Evolutionary conservation across 2,888 invertebrate species (phyloP), one percentile per base, ranked within the genome.

Genomic region (Eupelmus urozonus): DNA sequence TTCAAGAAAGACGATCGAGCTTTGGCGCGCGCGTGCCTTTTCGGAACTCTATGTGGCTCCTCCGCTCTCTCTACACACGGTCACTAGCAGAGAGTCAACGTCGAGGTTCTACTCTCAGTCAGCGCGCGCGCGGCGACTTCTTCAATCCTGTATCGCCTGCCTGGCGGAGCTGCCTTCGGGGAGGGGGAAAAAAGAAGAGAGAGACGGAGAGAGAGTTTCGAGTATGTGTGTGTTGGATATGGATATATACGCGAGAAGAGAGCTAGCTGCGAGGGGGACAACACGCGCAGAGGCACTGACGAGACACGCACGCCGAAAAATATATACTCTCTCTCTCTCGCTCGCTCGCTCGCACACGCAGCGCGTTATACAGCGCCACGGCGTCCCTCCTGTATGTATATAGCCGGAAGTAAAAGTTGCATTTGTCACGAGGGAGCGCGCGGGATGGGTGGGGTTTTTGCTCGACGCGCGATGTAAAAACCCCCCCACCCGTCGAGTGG

Each of bases 371-470:
- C 49, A 42, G 45, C 59, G 67, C 85, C 85, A 82, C 85, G 83
- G 85, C 85, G 85, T 87, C 86, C 87, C n/a, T n/a, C n/a, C n/a
- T n/a, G n/a, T n/a, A n/a, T n/a, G n/a, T n/a, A n/a, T n/a, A 85
- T 84, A 86, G 85, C 87, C 89, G 89, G 89, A 89, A 89, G 88
- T 89, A 88, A 89, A 88, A 89, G 89, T 89, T 89, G 88, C 88
- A 88, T 88, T 89, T 89, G 89, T 89, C 89, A 88, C 83, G 86
- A 82, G 81, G 67, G 71, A 83, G 67, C 79, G 70, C 82, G n/a
- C n/a, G n/a, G n/a, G n/a, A n/a, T 85, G 82, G 83, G 86, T 87
- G 85, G 84, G 83, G 85, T 86, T 87, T 83, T 83, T 82, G 81
- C 69, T 34, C n/a, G n/a, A n/a, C n/a, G n/a, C n/a, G n/a, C n/a